Percentiles rank a stretch among this genome's conserved stretches.
phyloP scores from a whole-genome alignment of 2,797 vertebrate species.

The Parauchenoglanis punctatus region DNA sequence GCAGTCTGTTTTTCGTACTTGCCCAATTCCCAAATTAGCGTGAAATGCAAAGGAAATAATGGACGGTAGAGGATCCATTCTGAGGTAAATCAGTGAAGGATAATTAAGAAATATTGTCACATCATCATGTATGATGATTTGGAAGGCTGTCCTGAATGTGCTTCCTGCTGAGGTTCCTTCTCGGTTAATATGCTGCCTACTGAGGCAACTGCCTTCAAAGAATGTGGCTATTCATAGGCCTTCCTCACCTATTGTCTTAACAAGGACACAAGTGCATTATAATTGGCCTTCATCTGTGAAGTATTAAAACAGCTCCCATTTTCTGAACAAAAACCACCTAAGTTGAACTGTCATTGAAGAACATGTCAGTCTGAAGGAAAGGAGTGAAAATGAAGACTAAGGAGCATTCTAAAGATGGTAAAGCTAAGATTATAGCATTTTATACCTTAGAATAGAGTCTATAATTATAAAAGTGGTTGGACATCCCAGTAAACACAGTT shows the following conservation, averaged over 20 bases:
- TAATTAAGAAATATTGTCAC: neutral
- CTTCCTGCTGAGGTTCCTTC: neutral
- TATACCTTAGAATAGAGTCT: neutral
- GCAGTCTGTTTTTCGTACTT: neutral
- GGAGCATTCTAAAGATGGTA: neutral
- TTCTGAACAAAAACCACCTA: neutral
- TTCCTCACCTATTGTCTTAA: neutral
- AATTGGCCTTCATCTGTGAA: neutral
- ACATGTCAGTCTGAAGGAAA: neutral
- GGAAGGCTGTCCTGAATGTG: neutral
- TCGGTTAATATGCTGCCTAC: neutral
- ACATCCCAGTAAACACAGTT: neutral
- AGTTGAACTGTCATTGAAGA: too few species aligned
- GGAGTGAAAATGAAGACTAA: neutral
- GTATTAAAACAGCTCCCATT: neutral
- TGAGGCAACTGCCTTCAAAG: neutral
- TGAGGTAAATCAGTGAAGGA: neutral
- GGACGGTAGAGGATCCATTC: neutral
- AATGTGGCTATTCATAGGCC: too few species aligned
- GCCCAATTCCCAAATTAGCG: neutral
- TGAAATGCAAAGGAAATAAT: neutral
- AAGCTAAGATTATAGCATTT: neutral
- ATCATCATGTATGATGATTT: neutral
- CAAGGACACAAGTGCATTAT: neutral
- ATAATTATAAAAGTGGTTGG: neutral